Evolutionary conservation across 2,888 invertebrate genomes (phyloP).

Genomic region (Spilarctia lutea): DNA sequence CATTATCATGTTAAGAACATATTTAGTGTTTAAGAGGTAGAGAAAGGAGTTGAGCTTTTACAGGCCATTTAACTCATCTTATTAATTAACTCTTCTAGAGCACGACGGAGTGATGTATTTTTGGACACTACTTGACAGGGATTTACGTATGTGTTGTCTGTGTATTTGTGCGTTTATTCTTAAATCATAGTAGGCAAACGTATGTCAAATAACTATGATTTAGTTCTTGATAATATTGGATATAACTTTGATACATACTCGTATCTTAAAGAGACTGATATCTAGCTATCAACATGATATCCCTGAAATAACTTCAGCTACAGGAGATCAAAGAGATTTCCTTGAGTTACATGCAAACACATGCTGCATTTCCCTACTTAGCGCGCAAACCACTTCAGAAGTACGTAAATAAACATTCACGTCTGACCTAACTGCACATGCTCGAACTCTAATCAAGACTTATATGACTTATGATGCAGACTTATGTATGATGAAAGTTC

Average conservation of each 20-base stretch:
- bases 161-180: background rate
- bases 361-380: slow-evolving; percentile 38
- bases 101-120: slow-evolving; percentile 1
- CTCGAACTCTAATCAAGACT: slow-evolving; percentile 12
- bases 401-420: slow-evolving; percentile 37
- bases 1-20: background rate
- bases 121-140: background rate
- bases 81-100: slow-evolving; percentile 2
- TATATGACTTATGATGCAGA: slow-evolving; percentile 6
- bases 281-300: slow-evolving; percentile 25
- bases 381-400: slow-evolving; percentile 23
- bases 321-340: slow-evolving; percentile 37
- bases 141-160: background rate
- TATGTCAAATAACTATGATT: background rate
- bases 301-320: slow-evolving; percentile 28
- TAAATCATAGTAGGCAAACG: background rate
- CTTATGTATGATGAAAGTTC: slow-evolving; percentile 1
- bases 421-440: slow-evolving; percentile 12
- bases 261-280: slow-evolving; percentile 14
- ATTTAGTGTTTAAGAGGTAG: background rate
- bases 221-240: background rate
- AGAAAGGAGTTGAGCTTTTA: slow-evolving; percentile 7
- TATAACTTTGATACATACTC: slow-evolving; percentile 2
- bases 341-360: slow-evolving; percentile 22
- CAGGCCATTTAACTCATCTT: slow-evolving; percentile 11